Percentiles rank a stretch among this genome's conserved stretches.
Conservation (phyloP, 2,888 invertebrate genomes). For the Drosophila melanocephala region DNA sequence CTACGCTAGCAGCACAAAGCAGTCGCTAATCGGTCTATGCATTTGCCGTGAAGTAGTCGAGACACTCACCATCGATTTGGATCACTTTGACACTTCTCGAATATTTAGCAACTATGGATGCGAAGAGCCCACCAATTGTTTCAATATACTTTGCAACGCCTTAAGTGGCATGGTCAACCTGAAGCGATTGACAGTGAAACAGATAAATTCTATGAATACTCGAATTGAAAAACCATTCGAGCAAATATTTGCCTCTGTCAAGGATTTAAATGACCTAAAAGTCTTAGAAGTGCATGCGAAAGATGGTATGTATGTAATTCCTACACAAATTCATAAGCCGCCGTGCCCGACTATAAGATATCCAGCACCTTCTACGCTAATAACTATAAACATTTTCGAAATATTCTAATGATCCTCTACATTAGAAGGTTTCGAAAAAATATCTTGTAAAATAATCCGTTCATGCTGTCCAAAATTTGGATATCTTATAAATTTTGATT, state of each 20-base stretch:
- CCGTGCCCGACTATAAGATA: no score
- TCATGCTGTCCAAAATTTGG: neutral
- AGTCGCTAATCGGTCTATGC: constrained; percentile 41
- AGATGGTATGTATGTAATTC: constrained; percentile 39
- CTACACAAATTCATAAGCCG: neutral
- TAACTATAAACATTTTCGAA: neutral
- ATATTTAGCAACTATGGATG: constrained; percentile 19
- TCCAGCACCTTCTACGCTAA: neutral
- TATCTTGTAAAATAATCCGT: neutral
- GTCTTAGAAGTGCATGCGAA: constrained; percentile 34
- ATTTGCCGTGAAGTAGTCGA: constrained; percentile 53
- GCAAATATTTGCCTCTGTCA: constrained; percentile 40
- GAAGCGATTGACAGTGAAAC: constrained; percentile 38
- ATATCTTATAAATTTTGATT: neutral
- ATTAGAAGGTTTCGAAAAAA: neutral
- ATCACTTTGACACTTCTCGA: constrained; percentile 38
- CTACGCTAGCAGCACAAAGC: constrained; percentile 1
- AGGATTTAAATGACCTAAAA: constrained; percentile 25
- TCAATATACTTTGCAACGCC: constrained; percentile 25
- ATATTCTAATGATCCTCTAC: neutral
- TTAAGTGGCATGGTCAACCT: constrained; percentile 52
- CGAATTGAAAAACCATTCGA: constrained; percentile 44
- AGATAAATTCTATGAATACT: neutral
- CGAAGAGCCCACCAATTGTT: constrained; percentile 31
- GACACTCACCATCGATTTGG: constrained; percentile 47